Percentiles rank a stretch among this genome's conserved stretches.
Evolutionary conservation across 2,888 invertebrate genomes (phyloP).

Genomic region (Pteria penguin): DNA sequence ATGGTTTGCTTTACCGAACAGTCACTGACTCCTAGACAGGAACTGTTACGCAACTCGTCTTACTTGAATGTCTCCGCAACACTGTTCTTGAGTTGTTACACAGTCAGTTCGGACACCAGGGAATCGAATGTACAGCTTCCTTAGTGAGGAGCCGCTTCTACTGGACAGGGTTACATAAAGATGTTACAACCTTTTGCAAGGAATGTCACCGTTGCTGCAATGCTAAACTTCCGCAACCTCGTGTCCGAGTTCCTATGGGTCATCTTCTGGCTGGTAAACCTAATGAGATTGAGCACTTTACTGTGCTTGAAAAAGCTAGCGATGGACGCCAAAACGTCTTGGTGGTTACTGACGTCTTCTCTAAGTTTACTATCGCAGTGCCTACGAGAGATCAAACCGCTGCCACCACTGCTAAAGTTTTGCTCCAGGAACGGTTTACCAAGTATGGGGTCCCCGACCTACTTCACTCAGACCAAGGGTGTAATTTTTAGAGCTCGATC

Average conservation of each 20-base stretch:
- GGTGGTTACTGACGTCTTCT: slow-evolving; percentile 58
- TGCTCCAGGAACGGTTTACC: slow-evolving; percentile 51
- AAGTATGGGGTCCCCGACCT: slow-evolving; percentile 51
- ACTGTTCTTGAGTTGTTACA: slow-evolving; percentile 10
- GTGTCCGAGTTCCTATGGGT: slow-evolving; percentile 27
- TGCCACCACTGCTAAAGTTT: slow-evolving; percentile 45
- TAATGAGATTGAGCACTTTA: slow-evolving; percentile 56
- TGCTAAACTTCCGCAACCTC: slow-evolving; percentile 31
- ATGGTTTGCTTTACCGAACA: neutral
- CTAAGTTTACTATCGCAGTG: slow-evolving; percentile 51
- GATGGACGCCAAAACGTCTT: slow-evolving; percentile 53
- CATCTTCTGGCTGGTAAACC: slow-evolving; percentile 43
- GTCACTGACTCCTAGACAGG: slow-evolving; percentile 11
- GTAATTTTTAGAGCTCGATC: slow-evolving; percentile 46
- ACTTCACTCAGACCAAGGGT: slow-evolving; percentile 54
- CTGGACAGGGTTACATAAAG: slow-evolving; percentile 50
- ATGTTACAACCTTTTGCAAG: slow-evolving; percentile 39
- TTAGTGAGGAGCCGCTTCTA: slow-evolving; percentile 45
- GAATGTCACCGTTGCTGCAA: slow-evolving; percentile 51
- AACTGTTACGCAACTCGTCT: slow-evolving; percentile 19
- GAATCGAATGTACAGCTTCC: slow-evolving; percentile 41
- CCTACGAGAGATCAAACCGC: slow-evolving; percentile 54
- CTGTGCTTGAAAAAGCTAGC: slow-evolving; percentile 41
- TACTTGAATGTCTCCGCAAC: slow-evolving; percentile 3
- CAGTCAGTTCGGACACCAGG: slow-evolving; percentile 21